Percentiles rank a stretch among this genome's conserved stretches.
These are phyloP conservation scores for Agapornis canus DNA, from an alignment of 2,797 vertebrate species.

Conservation along the genomic window DNA sequence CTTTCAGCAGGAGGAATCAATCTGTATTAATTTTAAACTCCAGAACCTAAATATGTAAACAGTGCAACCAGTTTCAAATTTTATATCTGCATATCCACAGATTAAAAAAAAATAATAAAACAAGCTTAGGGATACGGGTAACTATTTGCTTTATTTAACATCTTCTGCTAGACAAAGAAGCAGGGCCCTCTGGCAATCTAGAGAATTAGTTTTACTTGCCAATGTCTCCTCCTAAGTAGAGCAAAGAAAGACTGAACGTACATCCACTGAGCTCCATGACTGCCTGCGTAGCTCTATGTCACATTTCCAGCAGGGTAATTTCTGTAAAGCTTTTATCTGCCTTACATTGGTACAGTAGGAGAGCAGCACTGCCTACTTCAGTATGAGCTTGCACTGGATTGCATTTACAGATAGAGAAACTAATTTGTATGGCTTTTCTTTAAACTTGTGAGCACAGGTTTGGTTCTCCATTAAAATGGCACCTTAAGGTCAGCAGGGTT, in stretches of 20 bases:
- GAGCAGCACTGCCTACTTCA: background rate
- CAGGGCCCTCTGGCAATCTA: background rate
- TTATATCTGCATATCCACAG: background rate
- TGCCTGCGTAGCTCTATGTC: background rate
- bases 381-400: background rate
- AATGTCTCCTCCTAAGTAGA: background rate
- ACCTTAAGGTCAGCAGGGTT: background rate
- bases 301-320: background rate
- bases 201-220: background rate
- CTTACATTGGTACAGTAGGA: background rate
- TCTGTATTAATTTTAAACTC: background rate
- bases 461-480: background rate
- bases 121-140: background rate
- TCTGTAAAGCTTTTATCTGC: background rate
- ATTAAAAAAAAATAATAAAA: background rate
- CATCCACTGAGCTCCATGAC: background rate
- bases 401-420: background rate
- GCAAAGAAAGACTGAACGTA: background rate
- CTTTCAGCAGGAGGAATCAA: background rate
- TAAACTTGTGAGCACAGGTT: background rate
- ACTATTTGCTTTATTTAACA: background rate
- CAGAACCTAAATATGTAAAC: background rate
- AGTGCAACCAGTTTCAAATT: background rate
- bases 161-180: background rate
- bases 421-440: background rate